Evolutionary conservation across 1,140 invertebrate genomes (phyloP).

Genomic region (Sycophaga agraensis): DNA sequence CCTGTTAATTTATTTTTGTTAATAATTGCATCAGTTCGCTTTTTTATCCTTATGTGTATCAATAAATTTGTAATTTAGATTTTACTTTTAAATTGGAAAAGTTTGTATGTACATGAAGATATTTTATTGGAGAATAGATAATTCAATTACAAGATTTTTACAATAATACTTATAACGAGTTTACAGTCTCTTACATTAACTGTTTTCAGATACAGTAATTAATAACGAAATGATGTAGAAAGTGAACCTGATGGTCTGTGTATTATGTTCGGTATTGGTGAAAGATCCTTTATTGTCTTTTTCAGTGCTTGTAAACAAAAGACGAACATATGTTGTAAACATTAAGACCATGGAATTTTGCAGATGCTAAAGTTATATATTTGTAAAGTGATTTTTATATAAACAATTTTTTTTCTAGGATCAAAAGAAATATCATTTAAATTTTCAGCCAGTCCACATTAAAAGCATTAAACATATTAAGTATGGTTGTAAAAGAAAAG

Average conservation of each 20-base stretch:
- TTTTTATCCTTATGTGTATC: background rate
- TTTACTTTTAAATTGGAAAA: too few relatives aligned
- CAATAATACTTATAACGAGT: slow-evolving; percentile 3
- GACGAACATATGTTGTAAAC: background rate
- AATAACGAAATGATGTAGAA: slow-evolving; percentile 1
- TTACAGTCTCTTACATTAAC: slow-evolving; percentile 8
- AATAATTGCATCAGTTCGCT: background rate
- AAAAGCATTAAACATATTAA: slow-evolving; percentile 23
- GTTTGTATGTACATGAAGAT: too few relatives aligned
- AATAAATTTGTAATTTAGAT: background rate
- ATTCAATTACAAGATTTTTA: background rate
- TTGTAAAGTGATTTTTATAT: slow-evolving; percentile 24
- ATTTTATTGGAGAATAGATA: background rate
- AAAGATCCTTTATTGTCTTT: slow-evolving; percentile 15
- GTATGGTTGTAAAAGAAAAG: slow-evolving; percentile 20
- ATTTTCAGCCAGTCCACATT: slow-evolving; percentile 21
- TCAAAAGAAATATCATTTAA: background rate
- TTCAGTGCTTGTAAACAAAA: slow-evolving; percentile 13
- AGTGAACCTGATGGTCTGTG: background rate
- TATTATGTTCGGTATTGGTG: slow-evolving; percentile 2
- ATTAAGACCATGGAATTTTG: slow-evolving; percentile 1
- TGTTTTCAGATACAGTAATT: background rate
- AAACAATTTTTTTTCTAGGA: slow-evolving; percentile 6
- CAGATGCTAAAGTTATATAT: slow-evolving; percentile 14
- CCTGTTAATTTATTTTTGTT: slow-evolving; percentile 8